Evolutionary conservation across 2,888 invertebrate species (phyloP).

Genomic region (Reticulitermes lucifugus): DNA sequence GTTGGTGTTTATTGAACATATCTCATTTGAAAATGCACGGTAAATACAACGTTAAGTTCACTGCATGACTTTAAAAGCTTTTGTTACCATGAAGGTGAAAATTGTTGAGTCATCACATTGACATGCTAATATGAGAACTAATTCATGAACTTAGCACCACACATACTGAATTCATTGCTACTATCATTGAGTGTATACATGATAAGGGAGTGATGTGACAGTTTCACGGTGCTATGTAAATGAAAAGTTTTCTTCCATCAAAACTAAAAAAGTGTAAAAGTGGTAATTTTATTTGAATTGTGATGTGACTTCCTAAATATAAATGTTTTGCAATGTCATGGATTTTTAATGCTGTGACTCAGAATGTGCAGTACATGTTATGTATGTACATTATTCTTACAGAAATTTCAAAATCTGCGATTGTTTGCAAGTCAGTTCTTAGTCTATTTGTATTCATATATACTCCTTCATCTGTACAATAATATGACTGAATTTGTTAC

Average conservation of each 20-base stretch:
- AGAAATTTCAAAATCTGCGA: no score
- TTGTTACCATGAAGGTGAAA: constrained; percentile 29
- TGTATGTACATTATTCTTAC: not conserved
- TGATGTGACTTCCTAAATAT: not conserved
- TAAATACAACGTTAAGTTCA: no score
- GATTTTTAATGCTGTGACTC: constrained; percentile 10
- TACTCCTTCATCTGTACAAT: no score
- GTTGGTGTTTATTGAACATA: no score
- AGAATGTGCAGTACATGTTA: not conserved
- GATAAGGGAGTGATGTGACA: not conserved
- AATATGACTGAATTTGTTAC: no score
- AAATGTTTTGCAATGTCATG: not conserved
- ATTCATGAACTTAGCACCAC: constrained; percentile 8
- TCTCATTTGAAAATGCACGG: no score
- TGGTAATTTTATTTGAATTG: not conserved
- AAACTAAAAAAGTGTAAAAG: not conserved
- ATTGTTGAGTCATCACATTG: constrained; percentile 44
- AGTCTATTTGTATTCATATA: no score
- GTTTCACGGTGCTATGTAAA: not conserved
- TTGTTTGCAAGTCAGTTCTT: no score
- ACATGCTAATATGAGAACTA: constrained; percentile 44
- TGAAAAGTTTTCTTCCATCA: not conserved
- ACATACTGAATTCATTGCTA: not conserved
- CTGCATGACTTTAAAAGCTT: not conserved
- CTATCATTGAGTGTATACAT: not conserved